These are phyloP conservation scores for Melanostoma scalare DNA, from an alignment of 2,888 invertebrate species.

Conservation along the genomic window DNA sequence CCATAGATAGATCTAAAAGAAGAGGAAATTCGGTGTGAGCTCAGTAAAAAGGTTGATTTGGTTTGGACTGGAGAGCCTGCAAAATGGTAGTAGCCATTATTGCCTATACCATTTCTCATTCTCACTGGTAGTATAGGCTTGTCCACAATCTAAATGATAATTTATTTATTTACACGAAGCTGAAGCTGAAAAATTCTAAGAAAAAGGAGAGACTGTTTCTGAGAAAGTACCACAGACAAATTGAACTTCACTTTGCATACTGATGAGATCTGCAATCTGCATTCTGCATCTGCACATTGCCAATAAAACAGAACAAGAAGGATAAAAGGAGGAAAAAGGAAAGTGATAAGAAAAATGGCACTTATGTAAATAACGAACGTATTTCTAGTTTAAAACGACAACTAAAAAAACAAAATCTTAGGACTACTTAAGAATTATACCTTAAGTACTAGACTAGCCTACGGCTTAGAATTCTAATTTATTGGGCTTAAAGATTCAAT, in stretches of 20 bases:
- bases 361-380: slow-evolving; percentile 51
- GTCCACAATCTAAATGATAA: slow-evolving; percentile 4
- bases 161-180: slow-evolving; percentile 24
- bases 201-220: slow-evolving; percentile 14
- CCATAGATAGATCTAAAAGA: slow-evolving; percentile 85
- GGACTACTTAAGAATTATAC: slow-evolving; percentile 71
- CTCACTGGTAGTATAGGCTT: background rate
- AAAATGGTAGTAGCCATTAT: slow-evolving; percentile 11
- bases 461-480: slow-evolving; percentile 69
- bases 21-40: slow-evolving; percentile 72
- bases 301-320: slow-evolving; percentile 15
- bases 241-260: too few species aligned
- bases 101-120: background rate
- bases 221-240: slow-evolving; percentile 11
- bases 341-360: slow-evolving; percentile 48
- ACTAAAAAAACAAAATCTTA: slow-evolving; percentile 43
- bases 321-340: slow-evolving; percentile 3
- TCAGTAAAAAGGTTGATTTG: slow-evolving; percentile 25
- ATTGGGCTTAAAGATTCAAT: slow-evolving; percentile 53
- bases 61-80: slow-evolving; percentile 27
- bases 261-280: too few species aligned
- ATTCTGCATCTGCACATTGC: background rate
- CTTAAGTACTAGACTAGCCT: slow-evolving; percentile 73
- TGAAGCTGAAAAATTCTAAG: slow-evolving; percentile 17
- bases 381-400: slow-evolving; percentile 34